Percentiles rank a stretch among this genome's conserved stretches.
Evolutionary conservation across 1,140 invertebrate genomes (phyloP).

Genomic region (Antheraea mylitta): DNA sequence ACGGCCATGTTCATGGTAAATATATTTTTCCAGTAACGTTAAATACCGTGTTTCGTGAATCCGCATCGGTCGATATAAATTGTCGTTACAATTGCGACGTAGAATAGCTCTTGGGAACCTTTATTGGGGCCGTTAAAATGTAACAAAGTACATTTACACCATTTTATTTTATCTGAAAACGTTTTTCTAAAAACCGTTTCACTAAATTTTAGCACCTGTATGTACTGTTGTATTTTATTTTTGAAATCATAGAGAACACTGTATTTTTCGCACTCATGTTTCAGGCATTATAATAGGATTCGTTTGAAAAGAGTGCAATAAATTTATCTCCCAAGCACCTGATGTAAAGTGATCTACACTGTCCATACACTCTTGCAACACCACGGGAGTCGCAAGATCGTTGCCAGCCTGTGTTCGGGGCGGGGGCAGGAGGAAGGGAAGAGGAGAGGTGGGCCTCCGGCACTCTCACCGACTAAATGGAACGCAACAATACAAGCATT

Average conservation of each 20-base stretch:
- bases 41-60: slow-evolving; percentile 24
- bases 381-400: no score
- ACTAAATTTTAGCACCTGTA: no score
- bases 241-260: neutral
- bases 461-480: no score
- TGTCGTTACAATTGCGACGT: slow-evolving; percentile 47
- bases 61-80: slow-evolving; percentile 54
- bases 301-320: no score
- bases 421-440: no score
- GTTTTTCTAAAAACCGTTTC: neutral
- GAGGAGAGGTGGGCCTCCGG: no score
- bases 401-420: no score
- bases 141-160: slow-evolving; percentile 13
- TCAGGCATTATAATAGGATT: neutral
- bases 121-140: slow-evolving; percentile 47
- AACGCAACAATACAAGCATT: no score
- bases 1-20: neutral
- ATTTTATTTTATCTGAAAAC: neutral
- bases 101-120: slow-evolving; percentile 46
- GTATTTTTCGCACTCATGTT: neutral
- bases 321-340: no score
- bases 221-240: no score
- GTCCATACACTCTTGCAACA: no score
- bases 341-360: no score
- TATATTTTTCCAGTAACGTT: neutral